These are phyloP conservation scores for Aphelenchoides fujianensis DNA, from an alignment of 1,140 invertebrate genomes.

Conservation along the genomic window DNA sequence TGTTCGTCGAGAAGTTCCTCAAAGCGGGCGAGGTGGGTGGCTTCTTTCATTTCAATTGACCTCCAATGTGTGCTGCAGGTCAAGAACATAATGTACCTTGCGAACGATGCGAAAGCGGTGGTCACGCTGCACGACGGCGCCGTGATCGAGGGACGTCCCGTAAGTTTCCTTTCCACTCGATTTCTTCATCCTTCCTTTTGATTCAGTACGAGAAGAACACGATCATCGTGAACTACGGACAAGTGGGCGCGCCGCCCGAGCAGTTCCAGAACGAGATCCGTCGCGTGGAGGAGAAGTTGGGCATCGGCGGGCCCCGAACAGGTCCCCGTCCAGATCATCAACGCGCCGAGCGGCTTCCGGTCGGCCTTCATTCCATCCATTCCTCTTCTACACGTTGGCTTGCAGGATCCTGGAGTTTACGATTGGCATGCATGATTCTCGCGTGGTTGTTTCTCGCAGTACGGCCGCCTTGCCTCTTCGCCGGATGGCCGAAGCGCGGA, in stretches of 20 bases:
- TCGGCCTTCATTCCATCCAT: not conserved
- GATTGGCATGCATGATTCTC: not conserved
- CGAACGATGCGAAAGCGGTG: not conserved
- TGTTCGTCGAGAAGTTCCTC: conserved; percentile 12
- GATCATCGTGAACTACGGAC: not conserved
- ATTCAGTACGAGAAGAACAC: not conserved
- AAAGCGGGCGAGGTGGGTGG: conserved; percentile 8
- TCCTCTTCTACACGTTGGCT: not conserved
- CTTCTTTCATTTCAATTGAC: too few relatives aligned
- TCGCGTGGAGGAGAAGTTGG: not conserved
- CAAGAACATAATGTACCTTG: not conserved
- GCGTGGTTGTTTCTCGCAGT: not conserved
- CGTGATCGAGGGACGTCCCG: not conserved
- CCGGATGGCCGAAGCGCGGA: too few relatives aligned
- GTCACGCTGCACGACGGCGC: not conserved
- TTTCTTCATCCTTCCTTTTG: too few relatives aligned
- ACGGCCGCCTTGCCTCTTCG: not conserved
- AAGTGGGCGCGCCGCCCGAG: not conserved
- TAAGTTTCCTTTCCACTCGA: too few relatives aligned
- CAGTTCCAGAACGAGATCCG: not conserved
- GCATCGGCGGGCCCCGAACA: not conserved
- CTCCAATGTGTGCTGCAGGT: not conserved
- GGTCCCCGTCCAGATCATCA: not conserved
- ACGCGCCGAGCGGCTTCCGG: not conserved
- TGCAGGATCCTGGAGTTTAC: not conserved